Base-by-base conservation (phyloP, 92 coral and sea anemone genomes). In the Nematostella vectensis region DNA sequence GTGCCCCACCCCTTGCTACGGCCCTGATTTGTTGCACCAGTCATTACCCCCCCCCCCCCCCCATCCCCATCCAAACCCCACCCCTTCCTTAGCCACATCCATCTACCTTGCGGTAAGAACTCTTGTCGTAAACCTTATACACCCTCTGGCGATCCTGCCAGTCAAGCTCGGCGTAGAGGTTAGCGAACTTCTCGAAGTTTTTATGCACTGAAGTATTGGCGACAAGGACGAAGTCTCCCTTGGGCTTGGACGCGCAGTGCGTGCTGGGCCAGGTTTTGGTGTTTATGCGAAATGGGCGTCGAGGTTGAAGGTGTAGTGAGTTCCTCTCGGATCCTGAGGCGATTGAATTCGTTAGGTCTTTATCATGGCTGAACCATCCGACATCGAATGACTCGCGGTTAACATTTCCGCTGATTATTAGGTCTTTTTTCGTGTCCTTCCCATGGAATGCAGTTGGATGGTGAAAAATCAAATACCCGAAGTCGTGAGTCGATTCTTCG, bases 61-160 rank as follows among this genome's bases (percentile, higher is more conserved):
- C n/a, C n/a, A n/a, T n/a, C n/a, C n/a, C n/a, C n/a, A n/a, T n/a
- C n/a, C n/a, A n/a, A n/a, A n/a, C n/a, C n/a, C n/a, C n/a, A n/a
- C n/a, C n/a, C n/a, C n/a, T n/a, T n/a, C n/a, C n/a, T n/a, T n/a
- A n/a, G n/a, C n/a, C n/a, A n/a, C n/a, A n/a, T n/a, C n/a, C n/a
- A 37, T 50, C 43, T 25, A 64, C 26, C 56, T 45, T 47, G 1
- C 51, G 72, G 36, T 42, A 47, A 29, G 47, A 56, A 48, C 43
- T 67, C 27, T 56, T 69, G 50, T 83, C 81, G 37, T 47, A 68
- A n/a, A 83, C 66, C 36, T 69, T 83, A 39, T 77, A 83, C 40
- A 72, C 54, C 16, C 53, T 53, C 21, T 22, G 33, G 24, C 54
- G 38, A 12, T 53, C 36, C 22, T 83, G 72, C 31, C 55, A 39